Percentiles rank a stretch among this genome's conserved stretches.
Conservation (phyloP, 2,113 vertebrate species). For the human (Homo sapiens) region GRCh38 chr19:30453501-30454000, state of each 20-base stretch:
- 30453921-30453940: slow-evolving; percentile 33
- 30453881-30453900: background rate
- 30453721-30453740: background rate
- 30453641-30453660: background rate
- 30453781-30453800: background rate
- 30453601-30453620: background rate
- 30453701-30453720: background rate
- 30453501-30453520: fast-evolving
- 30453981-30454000: background rate
- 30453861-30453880: background rate
- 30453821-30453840: background rate
- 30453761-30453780: fast-evolving
- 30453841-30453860: background rate
- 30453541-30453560: background rate
- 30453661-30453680: background rate
- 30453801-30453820: background rate
- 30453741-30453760: background rate
- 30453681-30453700: background rate
- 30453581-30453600: background rate
- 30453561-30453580: background rate
- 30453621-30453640: background rate
- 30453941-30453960: slow-evolving; percentile 52
- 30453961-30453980: background rate
- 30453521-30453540: background rate
- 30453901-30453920: slow-evolving; percentile 41